These are phyloP conservation scores for Tipula lateralis DNA, from an alignment of 2,888 invertebrate genomes.

Conservation along the genomic window DNA sequence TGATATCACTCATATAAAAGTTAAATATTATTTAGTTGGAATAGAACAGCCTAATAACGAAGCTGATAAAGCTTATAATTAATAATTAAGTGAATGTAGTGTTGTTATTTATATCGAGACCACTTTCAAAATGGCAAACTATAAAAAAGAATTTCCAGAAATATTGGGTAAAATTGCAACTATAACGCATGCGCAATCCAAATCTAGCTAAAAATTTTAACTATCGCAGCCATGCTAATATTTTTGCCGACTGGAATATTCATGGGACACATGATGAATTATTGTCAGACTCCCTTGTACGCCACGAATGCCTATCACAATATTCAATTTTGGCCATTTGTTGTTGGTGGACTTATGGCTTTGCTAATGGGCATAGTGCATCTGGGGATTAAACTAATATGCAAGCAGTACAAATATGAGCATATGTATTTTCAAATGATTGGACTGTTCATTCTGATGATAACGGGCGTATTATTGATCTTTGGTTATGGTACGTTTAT, in stretches of 20 bases:
- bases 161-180: neutral
- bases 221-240: neutral
- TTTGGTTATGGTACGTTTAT: neutral
- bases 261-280: neutral
- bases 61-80: too few species aligned
- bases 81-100: neutral
- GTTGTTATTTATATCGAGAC: neutral
- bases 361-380: neutral
- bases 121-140: neutral
- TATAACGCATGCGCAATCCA: neutral
- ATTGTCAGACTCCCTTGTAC: neutral
- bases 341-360: neutral
- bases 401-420: neutral
- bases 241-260: neutral
- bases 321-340: neutral
- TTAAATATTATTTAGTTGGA: neutral
- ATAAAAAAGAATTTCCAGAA: neutral
- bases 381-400: neutral
- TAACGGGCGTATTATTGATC: neutral
- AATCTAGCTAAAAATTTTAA: neutral
- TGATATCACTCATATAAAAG: neutral
- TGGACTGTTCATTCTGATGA: neutral
- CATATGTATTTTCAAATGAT: neutral
- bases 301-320: neutral
- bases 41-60: neutral